These are phyloP conservation scores for Neoitamus cyanurus DNA, from an alignment of 2,888 invertebrate species.

Conservation along the genomic window DNA sequence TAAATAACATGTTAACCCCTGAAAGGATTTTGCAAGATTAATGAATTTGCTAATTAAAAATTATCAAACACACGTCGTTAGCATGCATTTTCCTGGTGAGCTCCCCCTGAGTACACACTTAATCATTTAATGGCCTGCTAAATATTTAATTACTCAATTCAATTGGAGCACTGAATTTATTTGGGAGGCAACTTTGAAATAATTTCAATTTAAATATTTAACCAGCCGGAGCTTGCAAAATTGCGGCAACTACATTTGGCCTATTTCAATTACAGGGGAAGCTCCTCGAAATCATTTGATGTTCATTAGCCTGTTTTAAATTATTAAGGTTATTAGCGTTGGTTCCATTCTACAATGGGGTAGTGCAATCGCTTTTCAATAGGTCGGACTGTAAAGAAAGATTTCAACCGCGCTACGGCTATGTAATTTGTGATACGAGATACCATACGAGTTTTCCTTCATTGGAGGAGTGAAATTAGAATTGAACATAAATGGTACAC, in stretches of 20 bases:
- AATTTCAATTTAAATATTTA: constrained; percentile 13
- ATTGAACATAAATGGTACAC: too few relatives aligned
- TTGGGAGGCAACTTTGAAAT: background rate
- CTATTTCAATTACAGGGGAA: background rate
- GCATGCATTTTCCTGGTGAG: background rate
- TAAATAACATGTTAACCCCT: background rate
- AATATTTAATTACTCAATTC: constrained; percentile 35
- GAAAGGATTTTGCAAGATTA: background rate
- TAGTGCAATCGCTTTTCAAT: background rate
- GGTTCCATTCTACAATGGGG: background rate
- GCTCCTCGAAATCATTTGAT: background rate
- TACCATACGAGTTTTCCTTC: too few relatives aligned
- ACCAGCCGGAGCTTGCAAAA: background rate
- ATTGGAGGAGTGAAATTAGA: too few relatives aligned
- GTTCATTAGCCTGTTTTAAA: background rate
- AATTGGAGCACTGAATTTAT: background rate
- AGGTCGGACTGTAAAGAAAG: background rate
- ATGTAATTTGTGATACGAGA: too few relatives aligned
- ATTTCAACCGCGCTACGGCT: too few relatives aligned
- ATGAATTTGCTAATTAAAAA: constrained; percentile 13
- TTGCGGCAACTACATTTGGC: background rate
- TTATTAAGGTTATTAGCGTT: background rate
- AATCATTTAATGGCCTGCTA: constrained; percentile 27
- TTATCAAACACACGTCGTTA: background rate
- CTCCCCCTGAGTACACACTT: background rate